phyloP scores from a whole-genome alignment of 2,797 vertebrate species.

The Poecile montanus region DNA sequence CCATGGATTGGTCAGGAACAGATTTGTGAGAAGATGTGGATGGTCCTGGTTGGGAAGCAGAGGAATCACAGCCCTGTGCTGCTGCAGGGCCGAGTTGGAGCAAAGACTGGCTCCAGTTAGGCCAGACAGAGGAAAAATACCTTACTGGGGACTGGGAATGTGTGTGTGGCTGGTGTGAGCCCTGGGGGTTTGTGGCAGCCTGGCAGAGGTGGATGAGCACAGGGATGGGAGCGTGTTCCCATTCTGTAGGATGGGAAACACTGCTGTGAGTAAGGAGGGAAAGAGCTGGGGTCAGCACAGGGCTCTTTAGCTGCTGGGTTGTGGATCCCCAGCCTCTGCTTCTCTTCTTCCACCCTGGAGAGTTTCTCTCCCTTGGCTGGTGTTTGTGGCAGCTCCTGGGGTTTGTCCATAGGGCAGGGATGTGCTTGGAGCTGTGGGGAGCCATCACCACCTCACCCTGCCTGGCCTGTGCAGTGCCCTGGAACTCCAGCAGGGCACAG shows the following conservation, averaged over 20 bases:
- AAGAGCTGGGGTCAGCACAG: accelerated
- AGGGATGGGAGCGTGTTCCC: not conserved
- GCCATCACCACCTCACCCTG: accelerated
- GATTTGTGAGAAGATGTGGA: not conserved
- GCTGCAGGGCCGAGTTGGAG: accelerated
- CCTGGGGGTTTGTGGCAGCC: not conserved
- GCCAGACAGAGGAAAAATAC: not conserved
- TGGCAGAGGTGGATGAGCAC: not conserved
- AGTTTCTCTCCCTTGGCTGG: not conserved
- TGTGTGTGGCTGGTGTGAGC: not conserved
- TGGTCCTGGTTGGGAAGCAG: accelerated
- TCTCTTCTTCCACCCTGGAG: not conserved
- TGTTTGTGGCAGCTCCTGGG: not conserved
- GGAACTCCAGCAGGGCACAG: not conserved
- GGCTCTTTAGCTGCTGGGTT: not conserved
- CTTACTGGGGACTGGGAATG: accelerated
- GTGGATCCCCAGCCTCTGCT: accelerated
- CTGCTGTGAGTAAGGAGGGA: not conserved
- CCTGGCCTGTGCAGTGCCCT: not conserved
- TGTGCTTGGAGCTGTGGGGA: not conserved
- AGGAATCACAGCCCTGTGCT: accelerated
- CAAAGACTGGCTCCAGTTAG: not conserved
- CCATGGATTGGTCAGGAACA: accelerated
- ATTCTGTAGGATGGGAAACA: accelerated
- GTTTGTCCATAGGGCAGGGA: accelerated